A percentile compares a stretch with the other conserved stretches of the same genome.
These are phyloP conservation scores for Manis javanica DNA, from an alignment of 2,797 vertebrate genomes.

Conservation along the genomic window DNA sequence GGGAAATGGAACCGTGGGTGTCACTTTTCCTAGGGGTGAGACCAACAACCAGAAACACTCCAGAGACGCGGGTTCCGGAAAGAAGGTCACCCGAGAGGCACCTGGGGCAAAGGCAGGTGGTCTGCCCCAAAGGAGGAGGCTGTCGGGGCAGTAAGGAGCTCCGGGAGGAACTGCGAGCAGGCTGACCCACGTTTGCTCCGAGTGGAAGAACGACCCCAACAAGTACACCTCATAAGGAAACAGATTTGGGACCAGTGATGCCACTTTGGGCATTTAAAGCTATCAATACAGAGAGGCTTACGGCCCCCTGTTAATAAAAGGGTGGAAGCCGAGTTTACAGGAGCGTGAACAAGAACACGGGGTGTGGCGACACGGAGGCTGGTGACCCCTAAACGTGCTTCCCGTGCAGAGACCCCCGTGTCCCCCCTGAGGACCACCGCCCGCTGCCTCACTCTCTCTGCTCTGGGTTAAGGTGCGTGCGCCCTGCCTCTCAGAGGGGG, in stretches of 20 bases:
- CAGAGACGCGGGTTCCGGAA: neutral
- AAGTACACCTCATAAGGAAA: rapidly evolving
- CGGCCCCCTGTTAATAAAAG: too few species aligned
- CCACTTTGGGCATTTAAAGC: too few species aligned
- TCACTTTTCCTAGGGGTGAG: neutral
- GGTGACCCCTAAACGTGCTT: neutral
- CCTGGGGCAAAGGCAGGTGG: neutral
- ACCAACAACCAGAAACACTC: neutral
- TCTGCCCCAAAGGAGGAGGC: neutral
- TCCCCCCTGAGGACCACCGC: too few species aligned
- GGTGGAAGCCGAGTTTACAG: neutral
- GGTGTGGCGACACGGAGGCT: rapidly evolving
- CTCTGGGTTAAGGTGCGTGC: neutral
- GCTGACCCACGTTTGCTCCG: neutral
- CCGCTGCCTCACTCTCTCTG: too few species aligned
- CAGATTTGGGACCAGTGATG: too few species aligned
- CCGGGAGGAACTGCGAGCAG: neutral
- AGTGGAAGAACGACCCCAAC: rapidly evolving
- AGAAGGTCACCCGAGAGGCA: neutral
- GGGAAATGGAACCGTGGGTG: neutral
- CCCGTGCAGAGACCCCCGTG: neutral
- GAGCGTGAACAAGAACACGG: rapidly evolving
- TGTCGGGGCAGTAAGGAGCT: too few species aligned
- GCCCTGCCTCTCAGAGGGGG: rapidly evolving
- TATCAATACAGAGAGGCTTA: too few species aligned